Percentiles rank a stretch among this genome's conserved stretches.
These are phyloP conservation scores for Spea hammondii DNA, from an alignment of 2,797 vertebrate genomes.

Conservation along the genomic window DNA sequence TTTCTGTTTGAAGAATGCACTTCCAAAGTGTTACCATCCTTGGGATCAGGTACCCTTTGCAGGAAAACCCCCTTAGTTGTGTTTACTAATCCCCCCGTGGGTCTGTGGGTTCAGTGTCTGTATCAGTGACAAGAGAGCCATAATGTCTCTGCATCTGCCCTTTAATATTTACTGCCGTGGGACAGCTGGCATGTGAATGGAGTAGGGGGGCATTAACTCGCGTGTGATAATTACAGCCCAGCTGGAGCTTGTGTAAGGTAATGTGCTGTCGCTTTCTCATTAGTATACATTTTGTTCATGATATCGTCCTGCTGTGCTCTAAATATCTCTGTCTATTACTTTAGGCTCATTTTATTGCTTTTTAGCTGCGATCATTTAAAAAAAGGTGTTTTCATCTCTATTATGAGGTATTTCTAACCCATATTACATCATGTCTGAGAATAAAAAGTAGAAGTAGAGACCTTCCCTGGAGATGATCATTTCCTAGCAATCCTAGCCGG, in stretches of 20 bases:
- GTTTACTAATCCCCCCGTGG: no score
- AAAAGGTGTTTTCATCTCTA: no score
- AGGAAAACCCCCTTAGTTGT: no score
- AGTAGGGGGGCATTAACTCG: not conserved
- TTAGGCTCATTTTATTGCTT: not conserved
- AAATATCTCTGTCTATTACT: not conserved
- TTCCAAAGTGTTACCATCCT: no score
- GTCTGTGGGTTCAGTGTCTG: no score
- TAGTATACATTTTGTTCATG: not conserved
- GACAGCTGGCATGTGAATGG: not conserved
- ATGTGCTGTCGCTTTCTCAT: conserved; percentile 14
- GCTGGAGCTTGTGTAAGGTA: conserved; percentile 9
- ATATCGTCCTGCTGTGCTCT: not conserved
- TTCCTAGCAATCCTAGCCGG: no score
- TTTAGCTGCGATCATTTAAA: not conserved
- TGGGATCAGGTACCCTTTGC: no score
- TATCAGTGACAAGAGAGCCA: not conserved
- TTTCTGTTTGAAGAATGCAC: no score
- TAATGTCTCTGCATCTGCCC: not conserved
- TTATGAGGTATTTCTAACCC: no score
- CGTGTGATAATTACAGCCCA: conserved; percentile 16
- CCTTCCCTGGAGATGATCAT: no score
- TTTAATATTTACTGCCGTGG: not conserved
- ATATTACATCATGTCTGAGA: no score
- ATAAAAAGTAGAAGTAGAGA: no score